Conservation (phyloP, 2,888 invertebrate genomes). For the Agrenia bidenticulata region DNA sequence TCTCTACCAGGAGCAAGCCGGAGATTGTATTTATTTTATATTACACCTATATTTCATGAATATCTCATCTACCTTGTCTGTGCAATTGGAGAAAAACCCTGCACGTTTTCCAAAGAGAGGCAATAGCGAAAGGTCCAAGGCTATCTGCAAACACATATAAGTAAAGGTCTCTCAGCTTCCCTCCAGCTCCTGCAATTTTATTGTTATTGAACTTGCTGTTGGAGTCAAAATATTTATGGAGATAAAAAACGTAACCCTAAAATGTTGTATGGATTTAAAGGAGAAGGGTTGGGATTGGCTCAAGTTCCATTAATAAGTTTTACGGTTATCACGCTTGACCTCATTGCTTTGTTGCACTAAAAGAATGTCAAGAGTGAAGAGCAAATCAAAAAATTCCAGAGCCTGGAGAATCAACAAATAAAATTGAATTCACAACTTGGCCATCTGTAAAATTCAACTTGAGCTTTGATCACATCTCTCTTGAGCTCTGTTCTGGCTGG, state of each 20-base stretch:
- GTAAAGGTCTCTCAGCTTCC: not conserved
- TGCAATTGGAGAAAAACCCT: too few relatives aligned
- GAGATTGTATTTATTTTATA: too few relatives aligned
- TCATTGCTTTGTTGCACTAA: constrained; percentile 16
- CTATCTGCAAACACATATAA: too few relatives aligned
- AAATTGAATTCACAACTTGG: constrained; percentile 15
- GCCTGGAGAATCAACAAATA: not conserved
- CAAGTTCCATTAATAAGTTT: constrained; percentile 23
- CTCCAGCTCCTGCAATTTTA: constrained; percentile 9
- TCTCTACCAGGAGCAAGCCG: too few relatives aligned
- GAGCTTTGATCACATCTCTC: too few relatives aligned
- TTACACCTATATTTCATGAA: too few relatives aligned
- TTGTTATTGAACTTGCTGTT: constrained; percentile 11
- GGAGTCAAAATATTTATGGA: constrained; percentile 20
- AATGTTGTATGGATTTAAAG: not conserved
- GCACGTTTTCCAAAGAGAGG: too few relatives aligned
- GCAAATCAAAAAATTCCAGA: constrained; percentile 8
- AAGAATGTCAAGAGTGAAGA: constrained; percentile 13
- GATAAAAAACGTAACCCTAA: constrained; percentile 7
- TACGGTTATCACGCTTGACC: constrained; percentile 30
- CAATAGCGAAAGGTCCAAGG: too few relatives aligned
- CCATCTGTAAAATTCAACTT: constrained; percentile 19
- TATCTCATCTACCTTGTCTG: too few relatives aligned
- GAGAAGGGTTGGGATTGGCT: constrained; percentile 23
- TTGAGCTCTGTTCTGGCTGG: too few relatives aligned